Evolutionary conservation across 2,888 invertebrate genomes (phyloP), one percentile per base, ranked within the genome.

Genomic region (Trachelus iudaicus): DNA sequence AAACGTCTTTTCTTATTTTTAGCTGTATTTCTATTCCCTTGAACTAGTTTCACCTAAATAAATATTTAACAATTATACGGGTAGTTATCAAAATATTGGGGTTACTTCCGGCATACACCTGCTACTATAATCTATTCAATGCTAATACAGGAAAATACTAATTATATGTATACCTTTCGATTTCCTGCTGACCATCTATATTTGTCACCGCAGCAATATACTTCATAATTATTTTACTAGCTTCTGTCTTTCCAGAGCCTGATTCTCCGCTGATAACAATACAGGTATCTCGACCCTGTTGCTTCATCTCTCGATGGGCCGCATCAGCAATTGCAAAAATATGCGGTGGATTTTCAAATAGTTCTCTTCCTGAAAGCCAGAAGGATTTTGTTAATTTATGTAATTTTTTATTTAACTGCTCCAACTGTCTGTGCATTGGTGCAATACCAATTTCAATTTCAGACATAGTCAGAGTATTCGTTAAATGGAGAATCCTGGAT

Each of bases 221-320:
- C 90, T 98, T 97, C 99, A 99, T 99, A 84, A 99, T 99, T 89
- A 99, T 98, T 93, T 99, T 99, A 79, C 98, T 98, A 0, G 99
- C 98, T 92, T 99, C 99, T 11, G 99, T 99, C 93, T 99, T 99
- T 68, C 99, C 99, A 34, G 98, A 96, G 2, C 99, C 99, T 1
- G 98, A 98, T 92, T 99, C 99, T 0, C 98, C 97, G n/a, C 97
- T 97, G 89, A 99, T 99, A 69, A 99, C 97, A 83, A 99, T 98
- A 91, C 99, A 99, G 9, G 98, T 98, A 93, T 99, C 98, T 87
- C 95, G 94, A 75, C 97, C 96, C 91, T 95, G 94, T 89, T 98
- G 96, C 90, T 98, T 96, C 94, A 99, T 96, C 80, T 97, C 96
- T 91, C 97, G 95, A 92, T 99, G 98, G 75, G 98, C 98, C 11